Base-by-base conservation (phyloP, 2,888 invertebrate species). In the Empis livida region DNA sequence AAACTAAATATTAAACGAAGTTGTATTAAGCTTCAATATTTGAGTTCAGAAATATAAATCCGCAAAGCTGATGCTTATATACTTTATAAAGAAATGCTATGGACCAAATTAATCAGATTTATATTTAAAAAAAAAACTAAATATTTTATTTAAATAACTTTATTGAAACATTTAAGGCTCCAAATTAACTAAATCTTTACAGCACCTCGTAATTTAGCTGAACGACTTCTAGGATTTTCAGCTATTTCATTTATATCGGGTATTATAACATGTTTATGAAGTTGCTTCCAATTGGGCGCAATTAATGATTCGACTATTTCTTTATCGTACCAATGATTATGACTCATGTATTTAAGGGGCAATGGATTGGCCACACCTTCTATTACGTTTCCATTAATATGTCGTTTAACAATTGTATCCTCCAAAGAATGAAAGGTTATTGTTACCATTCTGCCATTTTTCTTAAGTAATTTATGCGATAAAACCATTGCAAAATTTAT, bases 371-470 rank as follows among this genome's bases (percentile, higher is more conserved):
- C 79, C 6, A 78, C 68, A 56, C 83, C 80, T 60, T 85, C 80
- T 17, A 81, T 72, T 38, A 85, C 72, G 61, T 87, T 82, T 1
- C 89, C 89, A 47, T 77, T 73, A 17, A 96, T 74, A 65, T 94
- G 92, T 10, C 93, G 74, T 64, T 96, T 96, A 0, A 95, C 84
- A 53, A 96, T 86, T 1, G 85, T 85, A 64, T 96, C 96, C 73
- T 96, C 94, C 20, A 94, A 71, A 0, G 93, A 93, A 69, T 95
- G 94, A 66, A 95, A 96, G 13, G 90, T 81, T 38, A 96, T 78
- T 0, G 87, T 82, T 1, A 89, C 81, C 50, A 95, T 64, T 50
- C 80, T 73, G 0, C 95, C 95, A 35, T 81, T 79, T 0, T 79
- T 67, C 70, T 86, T 88, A 17, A 96, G 73, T 60, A 79, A 86